Conservation (phyloP, 2,113 vertebrate genomes). For the Actenoides hombroni region DNA sequence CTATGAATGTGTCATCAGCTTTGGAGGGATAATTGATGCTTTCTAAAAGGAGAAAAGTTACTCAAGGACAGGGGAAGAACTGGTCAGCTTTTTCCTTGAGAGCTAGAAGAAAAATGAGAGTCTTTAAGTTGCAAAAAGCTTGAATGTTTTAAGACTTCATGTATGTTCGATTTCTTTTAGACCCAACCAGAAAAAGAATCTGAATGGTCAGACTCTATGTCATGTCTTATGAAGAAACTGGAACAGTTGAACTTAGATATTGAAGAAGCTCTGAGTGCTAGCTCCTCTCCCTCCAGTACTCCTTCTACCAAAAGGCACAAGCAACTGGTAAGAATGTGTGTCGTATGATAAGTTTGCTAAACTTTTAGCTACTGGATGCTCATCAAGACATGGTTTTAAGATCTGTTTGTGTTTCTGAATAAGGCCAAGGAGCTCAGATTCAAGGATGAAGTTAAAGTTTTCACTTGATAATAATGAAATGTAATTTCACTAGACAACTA, state of each 20-base stretch:
- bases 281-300: constrained; percentile 78
- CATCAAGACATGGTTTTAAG: background rate
- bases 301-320: constrained; percentile 70
- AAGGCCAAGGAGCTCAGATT: background rate
- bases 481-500: background rate
- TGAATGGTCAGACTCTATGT: constrained; percentile 85
- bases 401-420: background rate
- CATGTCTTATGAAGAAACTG: constrained; percentile 83
- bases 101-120: background rate
- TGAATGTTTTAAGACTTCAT: background rate
- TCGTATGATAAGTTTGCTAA: accelerated
- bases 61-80: background rate
- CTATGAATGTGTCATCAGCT: background rate
- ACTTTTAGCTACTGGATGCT: background rate
- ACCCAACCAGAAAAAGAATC: constrained; percentile 43
- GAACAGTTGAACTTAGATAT: constrained; percentile 86
- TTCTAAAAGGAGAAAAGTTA: background rate
- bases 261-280: constrained; percentile 82
- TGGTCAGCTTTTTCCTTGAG: background rate
- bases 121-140: background rate
- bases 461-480: background rate
- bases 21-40: background rate
- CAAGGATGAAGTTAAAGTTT: background rate
- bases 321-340: constrained; percentile 70
- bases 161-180: constrained; percentile 36